Evolutionary conservation across 2,113 vertebrate species (phyloP), one percentile per base, ranked within the genome.

Genomic region (rat (Rattus norvegicus)): DNA sequence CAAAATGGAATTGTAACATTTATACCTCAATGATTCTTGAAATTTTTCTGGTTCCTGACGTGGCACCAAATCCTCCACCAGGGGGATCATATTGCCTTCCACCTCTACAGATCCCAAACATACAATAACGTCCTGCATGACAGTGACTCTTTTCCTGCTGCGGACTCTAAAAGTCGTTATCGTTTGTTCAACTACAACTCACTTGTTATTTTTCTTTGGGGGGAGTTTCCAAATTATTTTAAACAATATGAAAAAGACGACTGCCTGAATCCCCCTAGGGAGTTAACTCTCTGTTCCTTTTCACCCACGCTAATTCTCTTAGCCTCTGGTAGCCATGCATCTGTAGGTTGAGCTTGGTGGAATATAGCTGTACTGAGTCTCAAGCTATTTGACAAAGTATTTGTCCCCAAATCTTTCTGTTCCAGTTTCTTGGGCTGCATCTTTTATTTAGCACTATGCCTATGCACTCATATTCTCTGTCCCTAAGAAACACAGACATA

Each of bases 1-100:
- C 89, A 92, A 95, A 95, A 93, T 85, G 75, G 90, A 94, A 91
- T 76, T 76, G 87, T 84, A 92, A 90, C 95, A 93, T 93, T 98
- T 93, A 94, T 80, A 94, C 22, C 54, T 90, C 75, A 17, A 65
- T 24, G 6, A 88, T 93, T 92, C 88, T 79, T 63, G 80, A 96
- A 92, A 93, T 12, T 61, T 72, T 93, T 88, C 76, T 70, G 79
- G 86, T 70, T 63, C 56, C 56, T 84, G 49, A 92, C 95, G 90
- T 96, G 36, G 76, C 76, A 43, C 43, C 75, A 80, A 94, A 91
- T 43, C 43, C 43, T 3, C 43, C 43, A 43, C 3, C 43, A 43
- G 95, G 63, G 89, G 17, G 13, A 65, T 77, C 28, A 33, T 12
- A 63, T 30, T 69, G 49, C n/a, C 17, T 5, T 59, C 61, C 43